These are phyloP conservation scores for Paraplagusia blochii DNA, from an alignment of 2,113 vertebrate genomes.

Conservation along the genomic window DNA sequence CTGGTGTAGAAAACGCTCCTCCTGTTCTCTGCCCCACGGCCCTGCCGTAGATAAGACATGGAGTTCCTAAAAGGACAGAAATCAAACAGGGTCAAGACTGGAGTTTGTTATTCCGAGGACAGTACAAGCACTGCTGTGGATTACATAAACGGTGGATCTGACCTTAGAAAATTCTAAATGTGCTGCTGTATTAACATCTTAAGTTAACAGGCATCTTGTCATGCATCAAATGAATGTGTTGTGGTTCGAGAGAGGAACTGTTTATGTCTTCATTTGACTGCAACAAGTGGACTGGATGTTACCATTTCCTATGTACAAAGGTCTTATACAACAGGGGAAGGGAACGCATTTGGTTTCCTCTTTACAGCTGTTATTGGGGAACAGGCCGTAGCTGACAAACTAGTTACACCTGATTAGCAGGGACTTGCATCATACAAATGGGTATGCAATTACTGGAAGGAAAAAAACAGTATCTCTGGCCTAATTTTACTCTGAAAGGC, in stretches of 20 bases:
- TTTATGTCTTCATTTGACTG: not conserved
- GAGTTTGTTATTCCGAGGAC: not conserved
- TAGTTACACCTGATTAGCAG: slow-evolving; percentile 23
- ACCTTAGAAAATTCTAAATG: too few species aligned
- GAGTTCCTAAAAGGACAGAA: slow-evolving; percentile 80
- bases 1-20: slow-evolving; percentile 88
- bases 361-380: not conserved
- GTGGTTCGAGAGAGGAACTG: slow-evolving; percentile 35
- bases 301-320: slow-evolving; percentile 36
- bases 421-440: not conserved
- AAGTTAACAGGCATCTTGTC: not conserved
- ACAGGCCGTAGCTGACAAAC: slow-evolving; percentile 6
- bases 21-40: slow-evolving; percentile 80
- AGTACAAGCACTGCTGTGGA: too few species aligned
- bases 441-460: too few species aligned
- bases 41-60: slow-evolving; percentile 85
- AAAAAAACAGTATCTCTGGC: too few species aligned
- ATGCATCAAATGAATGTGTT: slow-evolving; percentile 37
- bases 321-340: slow-evolving; percentile 7
- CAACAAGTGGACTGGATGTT: slow-evolving; percentile 1
- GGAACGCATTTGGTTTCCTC: slow-evolving; percentile 17
- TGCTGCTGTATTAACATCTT: too few species aligned
- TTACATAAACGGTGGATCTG: too few species aligned
- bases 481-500: too few species aligned
- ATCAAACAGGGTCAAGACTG: not conserved